A percentile compares a stretch with the other conserved stretches of the same genome.
Conservation (phyloP, 2,888 invertebrate species). For the Dynastes maya region DNA sequence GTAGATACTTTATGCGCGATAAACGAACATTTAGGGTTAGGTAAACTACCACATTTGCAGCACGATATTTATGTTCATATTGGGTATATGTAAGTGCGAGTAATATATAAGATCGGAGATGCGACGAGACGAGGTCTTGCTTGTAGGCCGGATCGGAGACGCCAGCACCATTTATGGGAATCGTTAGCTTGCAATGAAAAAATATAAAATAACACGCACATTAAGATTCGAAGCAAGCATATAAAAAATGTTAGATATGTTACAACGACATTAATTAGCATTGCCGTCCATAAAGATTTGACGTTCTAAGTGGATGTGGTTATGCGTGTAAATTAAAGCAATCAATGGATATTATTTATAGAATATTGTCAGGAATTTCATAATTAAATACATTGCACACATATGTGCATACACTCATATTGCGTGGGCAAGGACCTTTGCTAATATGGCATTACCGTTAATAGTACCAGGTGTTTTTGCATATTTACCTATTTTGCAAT, state of each 20-base stretch:
- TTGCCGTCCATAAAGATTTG: neutral
- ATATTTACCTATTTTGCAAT: no score
- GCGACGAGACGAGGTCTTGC: conserved; percentile 6
- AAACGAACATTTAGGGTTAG: conserved; percentile 1
- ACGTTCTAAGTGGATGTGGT: neutral
- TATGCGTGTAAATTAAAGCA: no score
- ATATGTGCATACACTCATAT: neutral
- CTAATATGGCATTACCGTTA: no score
- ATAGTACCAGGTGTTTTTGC: no score
- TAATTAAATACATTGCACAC: neutral
- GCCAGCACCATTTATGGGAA: conserved; percentile 42
- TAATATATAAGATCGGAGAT: conserved; percentile 9
- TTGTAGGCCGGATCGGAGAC: conserved; percentile 25
- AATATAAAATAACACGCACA: conserved; percentile 14
- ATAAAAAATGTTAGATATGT: conserved; percentile 16
- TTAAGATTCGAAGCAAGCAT: neutral
- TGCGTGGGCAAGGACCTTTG: no score
- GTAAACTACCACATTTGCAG: neutral
- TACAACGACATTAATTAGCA: conserved; percentile 18
- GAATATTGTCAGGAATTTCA: no score
- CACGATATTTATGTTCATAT: conserved; percentile 17
- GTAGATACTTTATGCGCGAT: neutral
- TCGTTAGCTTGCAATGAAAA: conserved; percentile 29
- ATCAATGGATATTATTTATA: no score
- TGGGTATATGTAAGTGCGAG: no score